Base-by-base conservation (phyloP, 2,888 invertebrate species). In the Chrysolina haemoptera region DNA sequence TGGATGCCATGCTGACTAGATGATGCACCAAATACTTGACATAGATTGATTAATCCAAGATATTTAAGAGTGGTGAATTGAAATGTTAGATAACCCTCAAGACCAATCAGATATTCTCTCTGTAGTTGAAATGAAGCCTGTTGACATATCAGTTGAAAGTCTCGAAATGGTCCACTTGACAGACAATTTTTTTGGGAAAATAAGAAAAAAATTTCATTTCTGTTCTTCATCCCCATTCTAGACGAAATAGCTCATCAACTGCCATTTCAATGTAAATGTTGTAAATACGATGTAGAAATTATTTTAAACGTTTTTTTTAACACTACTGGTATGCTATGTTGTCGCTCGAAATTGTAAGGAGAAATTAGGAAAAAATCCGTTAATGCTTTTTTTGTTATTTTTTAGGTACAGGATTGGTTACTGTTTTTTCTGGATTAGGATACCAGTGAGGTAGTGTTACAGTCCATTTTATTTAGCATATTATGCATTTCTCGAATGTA, bases 221-320 rank as follows among this genome's bases (percentile, higher is more conserved):
- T 64, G 66, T 71, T 69, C 27, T 43, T 65, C 73, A 63, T 67
- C 62, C 53, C 55, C 70, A 76, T 70, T 68, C 41, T 67, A 75
- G 67, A 66, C 67, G 41, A 50, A 75, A 65, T 70, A 74, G 74
- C 70, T 68, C 67, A 55, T 74, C 68, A 71, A 73, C 76, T 74
- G 73, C 76, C 76, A 73, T 74, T 68, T 74, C 67, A 40, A 63
- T 76, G 70, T 76, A 76, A 50, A 73, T 76, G 70, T 50, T 70
- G 68, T 76, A 72, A 27, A 73, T 76, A 71, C 62, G 18, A 59
- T 50, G 27, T 55, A 46, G 55, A 35, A 48, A 14, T 70, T 11
- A 70, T 63, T 70, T 63, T 70, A 48, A 72, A 68, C n/a, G 59
- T 35, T 48, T 59, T 62, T n/a, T 67, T 41, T 68, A 43, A 62